These are phyloP conservation scores for Volucella bombylans DNA, from an alignment of 2,888 invertebrate genomes.

Conservation along the genomic window DNA sequence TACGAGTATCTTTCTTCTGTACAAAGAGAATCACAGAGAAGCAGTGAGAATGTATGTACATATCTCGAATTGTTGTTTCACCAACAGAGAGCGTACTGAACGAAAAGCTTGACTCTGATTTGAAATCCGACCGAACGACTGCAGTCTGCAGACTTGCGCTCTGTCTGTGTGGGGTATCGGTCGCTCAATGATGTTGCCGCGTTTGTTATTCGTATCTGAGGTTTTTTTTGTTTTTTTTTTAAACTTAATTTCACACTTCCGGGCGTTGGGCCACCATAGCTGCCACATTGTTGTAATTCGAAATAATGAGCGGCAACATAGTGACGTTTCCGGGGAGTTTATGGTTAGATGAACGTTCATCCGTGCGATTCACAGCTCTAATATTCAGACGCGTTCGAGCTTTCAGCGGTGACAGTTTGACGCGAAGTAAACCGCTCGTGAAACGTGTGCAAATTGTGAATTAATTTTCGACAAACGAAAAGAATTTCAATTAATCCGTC, in stretches of 20 bases:
- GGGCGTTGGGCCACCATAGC: conserved; percentile 15
- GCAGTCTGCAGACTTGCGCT: conserved; percentile 11
- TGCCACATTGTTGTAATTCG: conserved; percentile 49
- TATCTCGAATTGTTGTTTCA: neutral
- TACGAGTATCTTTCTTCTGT: conserved; percentile 3
- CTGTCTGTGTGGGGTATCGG: neutral
- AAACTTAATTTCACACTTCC: conserved; percentile 64
- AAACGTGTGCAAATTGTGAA: conserved; percentile 13
- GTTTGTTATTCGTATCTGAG: conserved; percentile 3
- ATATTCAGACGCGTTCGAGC: conserved; percentile 64
- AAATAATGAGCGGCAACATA: conserved; percentile 32
- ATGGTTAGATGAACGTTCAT: neutral
- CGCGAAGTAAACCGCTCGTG: conserved; percentile 9
- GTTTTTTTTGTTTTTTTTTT: neutral
- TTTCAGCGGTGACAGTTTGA: conserved; percentile 55
- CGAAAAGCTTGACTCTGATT: conserved; percentile 27
- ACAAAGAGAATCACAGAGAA: conserved; percentile 31
- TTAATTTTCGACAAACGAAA: conserved; percentile 38
- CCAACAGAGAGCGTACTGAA: conserved; percentile 22
- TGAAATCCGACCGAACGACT: neutral
- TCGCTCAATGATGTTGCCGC: neutral
- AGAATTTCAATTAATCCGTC: conserved; percentile 20
- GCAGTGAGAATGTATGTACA: conserved; percentile 14
- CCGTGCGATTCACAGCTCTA: conserved; percentile 10
- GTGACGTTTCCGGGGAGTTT: conserved; percentile 51